A percentile compares a stretch with the other conserved stretches of the same genome.
Evolutionary conservation across 2,113 vertebrate genomes (phyloP).

Genomic region (Rhinopomastus cyanomelas): DNA sequence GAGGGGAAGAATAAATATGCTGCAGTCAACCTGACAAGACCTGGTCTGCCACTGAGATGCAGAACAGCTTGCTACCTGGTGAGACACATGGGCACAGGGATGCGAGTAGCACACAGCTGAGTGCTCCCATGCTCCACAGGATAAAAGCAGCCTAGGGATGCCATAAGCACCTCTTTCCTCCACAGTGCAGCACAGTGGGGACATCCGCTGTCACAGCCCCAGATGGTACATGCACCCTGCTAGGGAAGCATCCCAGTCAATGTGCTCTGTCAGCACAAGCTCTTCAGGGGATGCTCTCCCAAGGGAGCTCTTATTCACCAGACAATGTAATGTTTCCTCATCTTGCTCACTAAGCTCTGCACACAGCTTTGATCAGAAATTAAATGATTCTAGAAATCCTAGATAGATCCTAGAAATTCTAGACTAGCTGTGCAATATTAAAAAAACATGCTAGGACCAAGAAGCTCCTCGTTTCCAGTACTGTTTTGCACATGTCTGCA

Average conservation of each 20-base stretch:
- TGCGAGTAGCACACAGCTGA: rapidly evolving
- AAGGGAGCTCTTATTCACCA: neutral
- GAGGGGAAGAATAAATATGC: neutral
- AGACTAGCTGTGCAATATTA: neutral
- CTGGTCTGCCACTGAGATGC: rapidly evolving
- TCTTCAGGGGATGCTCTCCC: neutral
- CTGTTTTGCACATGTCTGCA: neutral
- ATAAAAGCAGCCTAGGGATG: neutral
- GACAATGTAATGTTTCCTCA: neutral
- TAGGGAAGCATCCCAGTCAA: neutral
- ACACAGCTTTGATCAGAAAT: slow-evolving; percentile 35
- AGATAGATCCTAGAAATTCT: slow-evolving; percentile 12
- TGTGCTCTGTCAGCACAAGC: rapidly evolving
- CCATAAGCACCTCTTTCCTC: neutral
- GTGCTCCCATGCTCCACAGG: rapidly evolving
- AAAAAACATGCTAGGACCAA: slow-evolving; percentile 15
- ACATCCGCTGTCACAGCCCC: neutral
- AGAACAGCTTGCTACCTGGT: neutral
- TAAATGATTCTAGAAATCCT: slow-evolving; percentile 51
- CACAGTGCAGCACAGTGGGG: rapidly evolving
- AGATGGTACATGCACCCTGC: rapidly evolving
- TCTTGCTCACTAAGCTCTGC: neutral
- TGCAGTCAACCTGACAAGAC: neutral
- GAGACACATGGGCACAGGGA: neutral
- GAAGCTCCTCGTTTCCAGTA: neutral